These are phyloP conservation scores for Philopotamus ludificatus DNA, from an alignment of 1,140 invertebrate genomes.

Conservation along the genomic window DNA sequence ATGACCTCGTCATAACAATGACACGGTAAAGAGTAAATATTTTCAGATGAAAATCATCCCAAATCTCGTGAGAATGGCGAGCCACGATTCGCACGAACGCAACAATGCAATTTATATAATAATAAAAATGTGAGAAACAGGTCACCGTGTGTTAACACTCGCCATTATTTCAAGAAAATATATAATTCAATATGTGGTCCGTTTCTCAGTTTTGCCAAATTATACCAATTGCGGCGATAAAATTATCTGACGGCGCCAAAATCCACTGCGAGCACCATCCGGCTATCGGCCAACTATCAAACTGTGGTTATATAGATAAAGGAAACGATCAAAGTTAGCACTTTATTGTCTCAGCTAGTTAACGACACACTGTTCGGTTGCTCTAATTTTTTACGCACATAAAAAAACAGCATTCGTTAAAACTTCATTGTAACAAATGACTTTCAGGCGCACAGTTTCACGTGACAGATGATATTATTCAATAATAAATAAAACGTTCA, in stretches of 20 bases:
- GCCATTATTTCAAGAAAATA: too few species aligned
- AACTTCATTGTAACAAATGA: slow-evolving; percentile 18
- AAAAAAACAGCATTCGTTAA: neutral
- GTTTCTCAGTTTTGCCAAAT: neutral
- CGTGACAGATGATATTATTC: slow-evolving; percentile 25
- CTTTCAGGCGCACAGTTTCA: neutral
- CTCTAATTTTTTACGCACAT: neutral
- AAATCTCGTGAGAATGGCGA: too few species aligned
- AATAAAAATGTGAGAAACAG: too few species aligned
- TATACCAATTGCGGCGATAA: neutral
- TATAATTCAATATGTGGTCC: too few species aligned
- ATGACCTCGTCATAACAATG: too few species aligned
- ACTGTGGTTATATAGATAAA: slow-evolving; percentile 4
- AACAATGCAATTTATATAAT: too few species aligned
- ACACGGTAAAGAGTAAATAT: too few species aligned
- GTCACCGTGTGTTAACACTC: too few species aligned
- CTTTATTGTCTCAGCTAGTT: neutral
- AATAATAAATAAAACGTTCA: slow-evolving; percentile 26
- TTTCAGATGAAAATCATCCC: too few species aligned
- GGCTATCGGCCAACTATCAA: slow-evolving; percentile 11
- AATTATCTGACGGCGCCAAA: slow-evolving; percentile 5
- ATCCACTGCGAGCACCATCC: neutral
- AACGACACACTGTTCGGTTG: neutral
- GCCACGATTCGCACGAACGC: too few species aligned
- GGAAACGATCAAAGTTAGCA: slow-evolving; percentile 9